These are phyloP conservation scores for Stenodema calcarata DNA, from an alignment of 2,888 invertebrate genomes.

Conservation along the genomic window DNA sequence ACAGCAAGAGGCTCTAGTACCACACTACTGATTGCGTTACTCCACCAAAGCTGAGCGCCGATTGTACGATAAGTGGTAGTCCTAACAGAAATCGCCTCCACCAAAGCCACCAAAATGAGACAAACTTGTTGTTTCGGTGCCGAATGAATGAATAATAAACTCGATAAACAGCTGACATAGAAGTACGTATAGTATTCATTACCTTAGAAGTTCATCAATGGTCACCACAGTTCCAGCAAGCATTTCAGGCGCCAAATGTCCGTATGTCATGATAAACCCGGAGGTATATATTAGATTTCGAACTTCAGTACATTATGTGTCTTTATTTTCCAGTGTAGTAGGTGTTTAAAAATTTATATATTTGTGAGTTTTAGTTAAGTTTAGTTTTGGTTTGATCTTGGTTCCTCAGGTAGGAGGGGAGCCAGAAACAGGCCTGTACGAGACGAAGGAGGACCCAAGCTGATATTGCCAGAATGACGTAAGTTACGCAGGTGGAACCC, in stretches of 20 bases:
- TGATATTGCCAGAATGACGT: constrained; percentile 68
- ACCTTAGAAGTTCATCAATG: constrained; percentile 36
- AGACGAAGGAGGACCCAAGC: constrained; percentile 73
- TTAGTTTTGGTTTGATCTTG: background rate
- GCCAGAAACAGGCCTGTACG: constrained; percentile 70
- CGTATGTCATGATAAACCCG: constrained; percentile 1
- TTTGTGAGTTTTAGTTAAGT: background rate
- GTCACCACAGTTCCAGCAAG: constrained; percentile 22
- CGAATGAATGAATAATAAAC: too few relatives aligned
- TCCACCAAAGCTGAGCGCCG: too few relatives aligned
- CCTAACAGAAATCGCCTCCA: too few relatives aligned
- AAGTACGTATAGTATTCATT: too few relatives aligned
- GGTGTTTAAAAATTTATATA: background rate
- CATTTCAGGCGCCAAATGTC: background rate
- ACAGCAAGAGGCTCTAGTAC: too few relatives aligned
- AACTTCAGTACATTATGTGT: background rate
- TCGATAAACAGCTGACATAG: too few relatives aligned
- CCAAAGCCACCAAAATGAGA: too few relatives aligned
- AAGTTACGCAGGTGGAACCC: constrained; percentile 69
- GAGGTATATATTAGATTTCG: background rate
- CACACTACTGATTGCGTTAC: too few relatives aligned
- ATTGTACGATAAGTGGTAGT: too few relatives aligned
- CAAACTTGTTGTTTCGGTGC: too few relatives aligned
- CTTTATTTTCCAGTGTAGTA: background rate
- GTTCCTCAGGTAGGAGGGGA: constrained; percentile 68